phyloP scores from a whole-genome alignment of 1,140 invertebrate genomes.

The Leguminivora glycinivorella region DNA sequence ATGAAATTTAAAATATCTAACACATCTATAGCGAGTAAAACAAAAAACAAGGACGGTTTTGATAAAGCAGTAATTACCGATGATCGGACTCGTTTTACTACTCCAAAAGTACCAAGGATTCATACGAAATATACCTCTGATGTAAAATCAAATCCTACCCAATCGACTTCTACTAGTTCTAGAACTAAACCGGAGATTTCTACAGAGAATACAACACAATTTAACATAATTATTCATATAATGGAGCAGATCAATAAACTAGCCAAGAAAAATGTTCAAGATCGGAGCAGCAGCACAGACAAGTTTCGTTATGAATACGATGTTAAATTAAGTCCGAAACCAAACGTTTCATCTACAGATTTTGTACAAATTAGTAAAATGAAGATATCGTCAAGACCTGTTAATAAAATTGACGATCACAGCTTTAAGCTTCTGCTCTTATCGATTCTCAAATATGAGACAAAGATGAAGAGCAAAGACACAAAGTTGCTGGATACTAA shows the following conservation, averaged over 20 bases:
- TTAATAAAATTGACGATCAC: conserved; percentile 19
- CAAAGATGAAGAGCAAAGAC: conserved; percentile 28
- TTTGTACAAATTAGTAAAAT: background rate
- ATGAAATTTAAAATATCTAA: background rate
- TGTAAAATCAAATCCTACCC: background rate
- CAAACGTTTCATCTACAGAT: background rate
- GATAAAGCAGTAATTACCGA: background rate
- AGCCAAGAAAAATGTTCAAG: background rate
- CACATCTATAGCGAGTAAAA: background rate
- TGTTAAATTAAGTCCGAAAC: background rate
- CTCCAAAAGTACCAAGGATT: background rate
- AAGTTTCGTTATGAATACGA: background rate
- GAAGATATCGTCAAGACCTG: background rate
- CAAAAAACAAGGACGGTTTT: background rate
- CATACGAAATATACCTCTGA: background rate
- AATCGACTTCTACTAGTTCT: background rate
- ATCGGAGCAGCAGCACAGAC: background rate
- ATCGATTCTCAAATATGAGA: conserved; percentile 51
- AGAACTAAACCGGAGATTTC: background rate
- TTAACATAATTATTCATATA: background rate
- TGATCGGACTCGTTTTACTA: background rate
- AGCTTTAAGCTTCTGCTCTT: conserved; percentile 37
- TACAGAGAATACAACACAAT: background rate
- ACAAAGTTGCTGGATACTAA: background rate
- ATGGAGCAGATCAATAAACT: background rate